A percentile compares a stretch with the other conserved stretches of the same genome.
phyloP scores from a whole-genome alignment of 2,113 vertebrate species.

The Grantiella picta region DNA sequence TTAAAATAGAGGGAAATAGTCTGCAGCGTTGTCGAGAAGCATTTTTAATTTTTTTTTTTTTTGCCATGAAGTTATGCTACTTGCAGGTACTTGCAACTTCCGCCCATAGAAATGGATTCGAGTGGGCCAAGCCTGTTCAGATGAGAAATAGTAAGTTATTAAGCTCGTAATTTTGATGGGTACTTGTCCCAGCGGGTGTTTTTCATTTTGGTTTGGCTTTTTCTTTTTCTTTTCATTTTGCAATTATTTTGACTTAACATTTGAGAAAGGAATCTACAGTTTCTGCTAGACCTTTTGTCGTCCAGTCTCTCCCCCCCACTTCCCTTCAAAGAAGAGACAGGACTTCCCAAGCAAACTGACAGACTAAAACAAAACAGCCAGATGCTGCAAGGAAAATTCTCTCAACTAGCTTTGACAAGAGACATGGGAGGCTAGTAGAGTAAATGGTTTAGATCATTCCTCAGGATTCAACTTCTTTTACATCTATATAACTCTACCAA shows the following conservation, averaged over 20 bases:
- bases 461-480: not conserved
- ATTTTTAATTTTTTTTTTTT: not conserved
- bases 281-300: not conserved
- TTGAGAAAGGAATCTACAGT: not conserved
- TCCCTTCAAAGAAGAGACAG: not conserved
- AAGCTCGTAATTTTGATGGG: not conserved
- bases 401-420: not conserved
- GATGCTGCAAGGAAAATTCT: not conserved
- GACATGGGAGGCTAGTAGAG: not conserved
- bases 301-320: not conserved
- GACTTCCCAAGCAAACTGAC: not conserved
- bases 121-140: not conserved
- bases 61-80: not conserved
- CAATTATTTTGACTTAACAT: not conserved
- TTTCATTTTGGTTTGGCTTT: accelerated
- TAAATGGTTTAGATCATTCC: not conserved
- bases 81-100: not conserved
- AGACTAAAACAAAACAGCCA: not conserved
- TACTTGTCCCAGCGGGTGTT: not conserved
- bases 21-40: not conserved
- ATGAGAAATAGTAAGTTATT: not conserved
- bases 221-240: not conserved
- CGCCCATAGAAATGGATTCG: not conserved
- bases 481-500: not conserved
- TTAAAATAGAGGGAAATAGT: not conserved